Base-by-base conservation (phyloP, 2,888 invertebrate species). In the Exocentrus adspersus region DNA sequence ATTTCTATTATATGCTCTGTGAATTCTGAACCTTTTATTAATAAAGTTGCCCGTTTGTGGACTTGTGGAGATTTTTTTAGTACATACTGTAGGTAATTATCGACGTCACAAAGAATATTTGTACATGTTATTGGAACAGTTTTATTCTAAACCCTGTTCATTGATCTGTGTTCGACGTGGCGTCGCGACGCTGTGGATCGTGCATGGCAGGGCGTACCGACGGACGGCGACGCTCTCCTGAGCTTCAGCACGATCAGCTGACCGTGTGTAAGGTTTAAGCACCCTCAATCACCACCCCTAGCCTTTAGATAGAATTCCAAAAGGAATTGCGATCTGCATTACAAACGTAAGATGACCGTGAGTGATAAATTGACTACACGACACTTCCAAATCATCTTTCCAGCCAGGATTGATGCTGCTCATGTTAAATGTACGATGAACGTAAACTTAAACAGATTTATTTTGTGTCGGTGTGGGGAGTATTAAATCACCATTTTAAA, bases 311-410 rank as follows among this genome's bases (percentile, higher is more conserved):
- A 37, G 45, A 59, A 59, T 59, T 59, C 59, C 59, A 37, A 17
- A 51, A 20, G 60, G 52, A 48, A 56, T 43, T 42, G 45, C 60
- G 41, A 52, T 54, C 57, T 43, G 53, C 59, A 60, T 43, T 54
- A 58, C 56, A 54, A 51, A 54, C 50, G 53, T 43, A 32, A 65
- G 48, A 54, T 57, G 46, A 59, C 59, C 59, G 51, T 59, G 50
- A 59, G 59, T 59, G 59, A 59, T 59, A 59, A 59, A 51, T 59
- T 43, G 32, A 51, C 42, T 59, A 41, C 43, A 42, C 57, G 32
- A 42, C 41, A 53, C 16, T 51, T 17, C 16, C 28, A 43, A 16
- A 45, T 62, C 48, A 57, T 54, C 45, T 45, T 24, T 24, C n/a
- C 30, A 21, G 24, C 1, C 14, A 20, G 48, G 46, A 60, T 51